Evolutionary conservation across 1,140 invertebrate genomes (phyloP), one percentile per base, ranked within the genome.

Genomic region (Artemia franciscana): DNA sequence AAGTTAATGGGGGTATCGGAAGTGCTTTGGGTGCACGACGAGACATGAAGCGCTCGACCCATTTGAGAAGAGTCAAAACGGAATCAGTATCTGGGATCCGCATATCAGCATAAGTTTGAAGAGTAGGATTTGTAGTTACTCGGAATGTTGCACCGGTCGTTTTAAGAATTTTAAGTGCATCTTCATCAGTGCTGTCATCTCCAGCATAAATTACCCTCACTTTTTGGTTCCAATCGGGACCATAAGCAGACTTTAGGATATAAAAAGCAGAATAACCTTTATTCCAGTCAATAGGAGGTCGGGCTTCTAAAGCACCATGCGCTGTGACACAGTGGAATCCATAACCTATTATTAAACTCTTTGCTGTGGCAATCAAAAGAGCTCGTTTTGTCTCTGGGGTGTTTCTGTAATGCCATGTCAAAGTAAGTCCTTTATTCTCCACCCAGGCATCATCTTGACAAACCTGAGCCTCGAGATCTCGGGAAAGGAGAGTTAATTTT

Each of bases 11-110:
- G n/a, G n/a, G n/a, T n/a, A n/a, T n/a, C n/a, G n/a, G n/a, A n/a
- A n/a, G n/a, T n/a, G n/a, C n/a, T n/a, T n/a, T n/a, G n/a, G n/a
- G n/a, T n/a, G n/a, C n/a, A 23, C 67, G 39, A 57, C 79, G 78
- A 66, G 82, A 84, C 68, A 90, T 78, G 68, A 89, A 85, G 58
- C 86, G 74, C 68, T 89, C 86, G 0, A 91, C 84, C 88, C 88
- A 91, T 69, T 87, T 88, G 3, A 92, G 74, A 81, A 91, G 83
- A 0, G 86, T 87, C 0, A 71, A 64, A 3, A 74, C 70, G 27
- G 73, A 69, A 61, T 72, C 70, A 4, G 71, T 69, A 26, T 66
- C 67, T 5, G 71, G 67, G 5, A 74, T 64, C 26, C 72, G 65
- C 56, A 70, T 67, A 39, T 71, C 71, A 4, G 72, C 72, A 24